These are phyloP conservation scores for Geothlypis trichas DNA, from an alignment of 2,113 vertebrate species.

Conservation along the genomic window DNA sequence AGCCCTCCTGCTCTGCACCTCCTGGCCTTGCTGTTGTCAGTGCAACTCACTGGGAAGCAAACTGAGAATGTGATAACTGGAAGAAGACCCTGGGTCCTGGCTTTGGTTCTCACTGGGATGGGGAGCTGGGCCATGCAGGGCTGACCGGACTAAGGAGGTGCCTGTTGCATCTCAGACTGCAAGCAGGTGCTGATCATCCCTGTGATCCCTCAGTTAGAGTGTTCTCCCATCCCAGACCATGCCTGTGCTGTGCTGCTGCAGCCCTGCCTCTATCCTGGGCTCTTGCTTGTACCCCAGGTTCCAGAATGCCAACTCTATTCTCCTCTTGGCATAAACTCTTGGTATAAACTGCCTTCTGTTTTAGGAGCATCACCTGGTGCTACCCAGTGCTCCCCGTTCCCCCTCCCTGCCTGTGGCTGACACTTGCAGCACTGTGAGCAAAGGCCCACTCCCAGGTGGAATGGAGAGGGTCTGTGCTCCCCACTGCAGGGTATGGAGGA, in stretches of 20 bases:
- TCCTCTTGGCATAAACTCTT: background rate
- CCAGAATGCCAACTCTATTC: rapidly evolving
- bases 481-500: rapidly evolving
- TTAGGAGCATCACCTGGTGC: rapidly evolving
- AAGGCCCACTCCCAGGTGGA: background rate
- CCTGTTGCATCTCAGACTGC: background rate
- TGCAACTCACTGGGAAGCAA: background rate
- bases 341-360: background rate
- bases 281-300: background rate
- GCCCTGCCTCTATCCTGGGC: background rate
- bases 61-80: background rate
- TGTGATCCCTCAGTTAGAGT: background rate
- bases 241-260: background rate
- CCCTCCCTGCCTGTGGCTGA: background rate
- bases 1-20: rapidly evolving
- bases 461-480: background rate
- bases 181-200: background rate
- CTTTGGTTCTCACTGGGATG: rapidly evolving
- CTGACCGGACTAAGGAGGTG: background rate
- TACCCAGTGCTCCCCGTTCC: background rate
- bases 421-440: background rate
- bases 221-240: background rate
- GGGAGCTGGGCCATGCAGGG: rapidly evolving
- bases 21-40: background rate
- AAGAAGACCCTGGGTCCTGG: background rate